Conservation (phyloP, 2,113 vertebrate species). For the Mirounga angustirostris region DNA sequence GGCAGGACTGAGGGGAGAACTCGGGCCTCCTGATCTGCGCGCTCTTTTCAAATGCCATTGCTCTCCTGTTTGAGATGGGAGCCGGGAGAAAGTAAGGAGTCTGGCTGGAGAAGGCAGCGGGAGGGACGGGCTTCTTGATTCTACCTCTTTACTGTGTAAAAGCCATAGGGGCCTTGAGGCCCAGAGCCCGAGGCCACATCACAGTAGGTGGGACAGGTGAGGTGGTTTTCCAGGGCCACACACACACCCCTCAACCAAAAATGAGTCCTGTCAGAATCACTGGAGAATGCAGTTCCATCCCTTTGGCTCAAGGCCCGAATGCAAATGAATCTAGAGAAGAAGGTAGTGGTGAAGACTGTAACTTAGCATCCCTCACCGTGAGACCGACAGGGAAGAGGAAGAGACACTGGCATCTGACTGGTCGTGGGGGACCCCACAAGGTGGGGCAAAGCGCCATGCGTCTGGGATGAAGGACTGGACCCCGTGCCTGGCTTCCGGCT, state of each 20-base stretch:
- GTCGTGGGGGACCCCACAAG: background rate
- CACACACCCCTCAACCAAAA: background rate
- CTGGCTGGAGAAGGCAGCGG: background rate
- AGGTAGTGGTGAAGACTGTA: background rate
- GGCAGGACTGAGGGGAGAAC: background rate
- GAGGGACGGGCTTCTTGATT: background rate
- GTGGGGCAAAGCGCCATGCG: background rate
- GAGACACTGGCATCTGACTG: background rate
- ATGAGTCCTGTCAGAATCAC: background rate
- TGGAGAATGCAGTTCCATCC: background rate
- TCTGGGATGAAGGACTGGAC: background rate
- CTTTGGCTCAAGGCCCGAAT: conserved; percentile 14
- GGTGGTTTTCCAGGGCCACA: background rate
- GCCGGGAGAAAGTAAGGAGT: background rate
- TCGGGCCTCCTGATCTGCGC: background rate
- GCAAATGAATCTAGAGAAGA: conserved; percentile 7
- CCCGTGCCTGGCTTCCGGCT: background rate
- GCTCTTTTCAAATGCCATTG: background rate
- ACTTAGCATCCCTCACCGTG: background rate
- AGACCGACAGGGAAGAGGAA: conserved; percentile 2
- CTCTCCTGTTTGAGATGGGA: background rate
- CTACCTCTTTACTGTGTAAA: background rate
- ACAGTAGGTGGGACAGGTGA: background rate
- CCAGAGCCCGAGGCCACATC: conserved; percentile 21
- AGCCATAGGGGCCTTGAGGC: background rate